A percentile compares a stretch with the other conserved stretches of the same genome.
phyloP scores from a whole-genome alignment of 2,797 vertebrate genomes.

The Pogoniulus pusillus region DNA sequence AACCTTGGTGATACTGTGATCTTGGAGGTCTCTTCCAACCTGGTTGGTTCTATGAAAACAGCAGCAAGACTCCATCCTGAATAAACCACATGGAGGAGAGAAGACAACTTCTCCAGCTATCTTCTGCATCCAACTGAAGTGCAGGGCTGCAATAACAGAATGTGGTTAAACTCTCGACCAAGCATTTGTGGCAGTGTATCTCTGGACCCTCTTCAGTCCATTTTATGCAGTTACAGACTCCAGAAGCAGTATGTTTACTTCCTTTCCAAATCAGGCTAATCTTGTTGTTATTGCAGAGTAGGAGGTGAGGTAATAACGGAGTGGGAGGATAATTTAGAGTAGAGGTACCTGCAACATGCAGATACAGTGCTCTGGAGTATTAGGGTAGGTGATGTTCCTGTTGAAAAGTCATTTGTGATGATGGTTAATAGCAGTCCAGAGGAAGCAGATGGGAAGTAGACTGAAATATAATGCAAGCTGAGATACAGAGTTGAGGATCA shows the following conservation, averaged over 20 bases:
- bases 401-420: slow-evolving; percentile 51
- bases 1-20: too few species aligned
- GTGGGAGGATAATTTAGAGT: slow-evolving; percentile 63
- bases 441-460: slow-evolving; percentile 6
- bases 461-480: slow-evolving; percentile 11
- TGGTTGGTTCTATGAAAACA: too few species aligned
- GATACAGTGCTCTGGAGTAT: slow-evolving; percentile 41
- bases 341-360: slow-evolving; percentile 49
- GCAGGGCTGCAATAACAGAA: slow-evolving; percentile 48
- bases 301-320: slow-evolving; percentile 56
- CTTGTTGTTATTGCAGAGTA: slow-evolving; percentile 60
- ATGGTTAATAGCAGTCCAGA: slow-evolving; percentile 52
- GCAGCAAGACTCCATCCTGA: slow-evolving; percentile 12
- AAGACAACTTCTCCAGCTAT: background rate
- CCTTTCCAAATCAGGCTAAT: slow-evolving; percentile 68
- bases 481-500: slow-evolving; percentile 26
- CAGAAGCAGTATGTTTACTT: slow-evolving; percentile 58
- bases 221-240: slow-evolving; percentile 61
- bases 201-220: slow-evolving; percentile 1
- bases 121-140: slow-evolving; percentile 41
- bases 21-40: too few species aligned
- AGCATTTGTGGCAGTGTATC: slow-evolving; percentile 24
- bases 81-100: background rate
- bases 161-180: slow-evolving; percentile 49
- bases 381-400: slow-evolving; percentile 41